Evolutionary conservation across 2,113 vertebrate genomes (phyloP).

Genomic region (Pontoporia blainvillei): DNA sequence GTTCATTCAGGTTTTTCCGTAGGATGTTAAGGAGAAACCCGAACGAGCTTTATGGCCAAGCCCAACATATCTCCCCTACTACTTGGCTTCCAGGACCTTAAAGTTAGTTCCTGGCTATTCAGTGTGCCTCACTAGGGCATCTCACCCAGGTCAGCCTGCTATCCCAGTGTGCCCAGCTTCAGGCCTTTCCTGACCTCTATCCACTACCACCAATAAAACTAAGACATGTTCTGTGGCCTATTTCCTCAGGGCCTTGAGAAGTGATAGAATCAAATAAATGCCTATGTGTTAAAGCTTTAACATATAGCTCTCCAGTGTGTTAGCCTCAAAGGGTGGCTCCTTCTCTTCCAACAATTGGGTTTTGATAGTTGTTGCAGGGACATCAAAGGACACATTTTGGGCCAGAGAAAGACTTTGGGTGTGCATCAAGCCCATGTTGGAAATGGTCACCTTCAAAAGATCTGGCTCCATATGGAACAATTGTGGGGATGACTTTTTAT

Average conservation of each 20-base stretch:
- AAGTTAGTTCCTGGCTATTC: not conserved
- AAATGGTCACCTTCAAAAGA: not conserved
- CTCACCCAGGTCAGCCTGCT: not conserved
- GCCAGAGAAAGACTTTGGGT: not conserved
- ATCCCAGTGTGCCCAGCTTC: not conserved
- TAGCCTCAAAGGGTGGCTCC: not conserved
- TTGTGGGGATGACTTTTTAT: not conserved
- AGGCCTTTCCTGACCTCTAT: not conserved
- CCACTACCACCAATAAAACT: not conserved
- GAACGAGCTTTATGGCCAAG: too few relatives aligned
- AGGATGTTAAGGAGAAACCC: too few relatives aligned
- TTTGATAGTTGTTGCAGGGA: not conserved
- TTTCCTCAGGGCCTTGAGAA: not conserved
- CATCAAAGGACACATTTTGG: not conserved
- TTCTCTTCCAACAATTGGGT: not conserved
- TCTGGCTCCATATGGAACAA: not conserved
- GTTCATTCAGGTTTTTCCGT: too few relatives aligned
- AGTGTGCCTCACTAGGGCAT: not conserved
- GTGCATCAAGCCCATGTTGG: not conserved
- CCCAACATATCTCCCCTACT: not conserved
- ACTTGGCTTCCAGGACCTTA: not conserved
- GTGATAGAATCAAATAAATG: not conserved
- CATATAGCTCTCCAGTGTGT: not conserved
- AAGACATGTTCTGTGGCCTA: not conserved
- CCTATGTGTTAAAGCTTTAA: not conserved